Evolutionary conservation across 2,113 vertebrate genomes (phyloP).

Genomic region (Oncorhynchus mykiss): DNA sequence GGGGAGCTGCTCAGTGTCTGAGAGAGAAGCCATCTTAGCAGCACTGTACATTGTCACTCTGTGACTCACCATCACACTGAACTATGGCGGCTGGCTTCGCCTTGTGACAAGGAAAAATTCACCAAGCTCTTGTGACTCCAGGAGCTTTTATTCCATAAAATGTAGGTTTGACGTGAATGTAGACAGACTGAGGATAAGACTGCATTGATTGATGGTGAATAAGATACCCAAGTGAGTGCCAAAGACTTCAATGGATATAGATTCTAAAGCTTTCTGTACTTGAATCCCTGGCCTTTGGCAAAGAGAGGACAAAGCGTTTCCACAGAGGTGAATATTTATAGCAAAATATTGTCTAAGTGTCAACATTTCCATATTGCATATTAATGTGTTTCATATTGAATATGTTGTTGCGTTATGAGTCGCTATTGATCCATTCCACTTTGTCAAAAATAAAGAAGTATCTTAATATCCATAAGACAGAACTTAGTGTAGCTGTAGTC

Average conservation of each 20-base stretch:
- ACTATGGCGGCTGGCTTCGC: not conserved
- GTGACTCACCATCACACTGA: not conserved
- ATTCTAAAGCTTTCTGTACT: not conserved
- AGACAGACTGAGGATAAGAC: not conserved
- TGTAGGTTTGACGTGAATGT: no score
- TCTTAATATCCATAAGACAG: not conserved
- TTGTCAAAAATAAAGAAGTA: no score
- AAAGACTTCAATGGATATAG: not conserved
- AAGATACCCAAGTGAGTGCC: not conserved
- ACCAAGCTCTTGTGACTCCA: not conserved
- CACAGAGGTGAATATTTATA: no score
- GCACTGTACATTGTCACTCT: not conserved
- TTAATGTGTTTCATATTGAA: not conserved
- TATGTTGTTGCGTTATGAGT: not conserved
- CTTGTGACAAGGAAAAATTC: not conserved
- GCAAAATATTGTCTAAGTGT: no score
- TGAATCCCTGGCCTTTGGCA: not conserved
- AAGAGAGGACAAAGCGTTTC: not conserved
- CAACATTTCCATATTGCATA: not conserved
- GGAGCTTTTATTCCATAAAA: no score
- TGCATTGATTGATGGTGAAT: not conserved
- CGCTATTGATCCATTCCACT: not conserved
- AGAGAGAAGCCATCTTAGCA: not conserved
- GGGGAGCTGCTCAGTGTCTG: slow-evolving; percentile 10
- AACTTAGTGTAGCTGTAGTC: no score